Evolutionary conservation across 2,888 invertebrate species (phyloP), one percentile per base, ranked within the genome.

Genomic region (Campaea margaritaria): DNA sequence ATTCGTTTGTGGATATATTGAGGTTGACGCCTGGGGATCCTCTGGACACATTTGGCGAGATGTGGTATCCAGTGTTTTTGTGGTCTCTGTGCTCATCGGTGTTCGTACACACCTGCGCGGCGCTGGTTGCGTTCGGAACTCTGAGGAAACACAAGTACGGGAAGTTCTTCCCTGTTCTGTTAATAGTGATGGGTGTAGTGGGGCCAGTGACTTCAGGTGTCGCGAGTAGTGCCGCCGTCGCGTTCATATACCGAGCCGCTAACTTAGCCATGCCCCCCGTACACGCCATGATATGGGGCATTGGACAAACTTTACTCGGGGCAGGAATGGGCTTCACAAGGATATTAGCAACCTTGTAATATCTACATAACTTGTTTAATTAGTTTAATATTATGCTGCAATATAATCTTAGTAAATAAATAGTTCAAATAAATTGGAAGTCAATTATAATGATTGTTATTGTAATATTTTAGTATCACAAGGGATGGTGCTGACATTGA

Each of bases 1-100:
- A 95, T 86, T 94, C 95, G 59, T 93, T 96, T 74, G 93, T 94
- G 70, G 94, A 95, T 91, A 95, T 96, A 79, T 93, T 96, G 75
- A 94, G 94, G 70, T 87, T 96, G 70, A 94, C 94, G 65, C 93
- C 95, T 63, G 93, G 93, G 69, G 94, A 94, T 76, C 94, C 94
- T 58, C 91, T 96, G 70, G 94, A 95, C 83, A 95, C 95, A 62
- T 95, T 96, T 93, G 93, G 95, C 93, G 98, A 98, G 90, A 99
- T 99, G 96, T 99, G 98, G 98, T 98, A 98, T 87, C 97, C 98
- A 82, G 96, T 99, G 83, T 99, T 99, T 91, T 93, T 99, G 78
- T 99, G 98, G 98, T 97, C 97, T 62, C 93, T 99, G 79, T 97
- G 98, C 85, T 98, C 98, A 12, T 99, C 98, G 50, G 95, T 98